Conservation (phyloP, 2,888 invertebrate genomes). For the Hololepta plana region DNA sequence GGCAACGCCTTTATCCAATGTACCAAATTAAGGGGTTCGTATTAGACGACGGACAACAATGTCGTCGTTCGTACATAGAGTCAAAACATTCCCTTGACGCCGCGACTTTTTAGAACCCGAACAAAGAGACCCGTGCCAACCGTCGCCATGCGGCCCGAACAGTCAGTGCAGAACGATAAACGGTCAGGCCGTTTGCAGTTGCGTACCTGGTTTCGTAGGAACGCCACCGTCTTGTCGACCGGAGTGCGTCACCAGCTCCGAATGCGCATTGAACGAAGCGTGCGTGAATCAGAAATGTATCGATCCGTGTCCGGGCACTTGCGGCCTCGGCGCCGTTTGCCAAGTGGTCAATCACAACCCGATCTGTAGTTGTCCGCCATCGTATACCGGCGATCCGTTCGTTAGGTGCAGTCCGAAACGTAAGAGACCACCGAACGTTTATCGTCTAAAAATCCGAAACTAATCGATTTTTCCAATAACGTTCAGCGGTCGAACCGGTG, state of each 20-base stretch:
- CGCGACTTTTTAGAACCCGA: constrained; percentile 26
- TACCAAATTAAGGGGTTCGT: constrained; percentile 7
- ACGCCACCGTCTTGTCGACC: constrained; percentile 32
- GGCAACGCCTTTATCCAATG: constrained; percentile 56
- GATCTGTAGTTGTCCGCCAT: constrained; percentile 34
- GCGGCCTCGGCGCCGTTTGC: constrained; percentile 34
- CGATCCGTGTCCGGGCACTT: constrained; percentile 35
- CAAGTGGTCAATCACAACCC: constrained; percentile 38
- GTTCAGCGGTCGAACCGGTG: constrained; percentile 15
- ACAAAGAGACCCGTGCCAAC: constrained; percentile 41
- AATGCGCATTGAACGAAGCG: constrained; percentile 34
- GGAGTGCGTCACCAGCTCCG: constrained; percentile 33
- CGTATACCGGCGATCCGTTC: constrained; percentile 36
- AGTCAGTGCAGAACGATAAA: constrained; percentile 45
- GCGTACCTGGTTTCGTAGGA: constrained; percentile 30
- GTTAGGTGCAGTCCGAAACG: constrained; percentile 38
- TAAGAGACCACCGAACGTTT: neutral
- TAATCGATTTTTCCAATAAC: constrained; percentile 12
- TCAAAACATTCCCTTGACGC: no score
- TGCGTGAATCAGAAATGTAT: constrained; percentile 35
- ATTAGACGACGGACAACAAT: neutral
- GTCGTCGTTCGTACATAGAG: no score
- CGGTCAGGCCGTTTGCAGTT: constrained; percentile 35
- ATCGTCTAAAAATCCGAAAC: neutral
- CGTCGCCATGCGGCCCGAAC: constrained; percentile 53